Base-by-base conservation (phyloP, 2,113 vertebrate species). In the Etia nguti region DNA sequence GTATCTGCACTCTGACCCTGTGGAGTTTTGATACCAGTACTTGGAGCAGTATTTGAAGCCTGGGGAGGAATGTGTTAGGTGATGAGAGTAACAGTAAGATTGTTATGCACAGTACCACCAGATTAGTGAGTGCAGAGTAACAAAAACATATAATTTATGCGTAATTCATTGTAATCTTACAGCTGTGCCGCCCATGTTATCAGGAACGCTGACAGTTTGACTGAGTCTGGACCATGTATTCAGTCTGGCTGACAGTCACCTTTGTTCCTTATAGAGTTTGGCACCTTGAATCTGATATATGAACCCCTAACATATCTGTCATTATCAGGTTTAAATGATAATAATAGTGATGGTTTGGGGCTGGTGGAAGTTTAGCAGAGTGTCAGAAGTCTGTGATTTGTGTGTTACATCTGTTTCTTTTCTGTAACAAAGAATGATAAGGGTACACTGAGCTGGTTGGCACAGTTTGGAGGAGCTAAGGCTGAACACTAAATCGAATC, bases 331-430 rank as follows among this genome's bases (percentile, higher is more conserved):
- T 68, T 26, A 73, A 46, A 73, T 18, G 16, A 62, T 62, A 10
- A 20, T 62, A 0, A 4, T 34, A 0, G 29, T 18, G 41, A 48
- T 18, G 8, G 24, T 26, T 7, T 15, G 4, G 11, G 4, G 34
- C 34, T 41, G 62, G 20, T 22, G 52, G 9, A 10, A 52, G 9
- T 20, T 52, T n/a, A n/a, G 18, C 50, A 52, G 59, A 20, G 16
- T 26, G 56, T 22, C n/a, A 3, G n/a, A 24, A 57, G 22, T 22
- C 34, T 36, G 10, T 65, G 20, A 38, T n/a, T 38, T 46, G 22
- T 10, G 22, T 48, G 22, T 48, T 75, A 48, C 68, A 2, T 18
- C 41, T 6, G 8, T 11, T 75, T 73, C 22, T 46, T 18, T 73
- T 75, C 48, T 75, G 41, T 1, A 75, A 48, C 68, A 48, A 48